A percentile compares a stretch with the other conserved stretches of the same genome.
phyloP scores from a whole-genome alignment of 2,797 vertebrate genomes.

The Bradypus variegatus region DNA sequence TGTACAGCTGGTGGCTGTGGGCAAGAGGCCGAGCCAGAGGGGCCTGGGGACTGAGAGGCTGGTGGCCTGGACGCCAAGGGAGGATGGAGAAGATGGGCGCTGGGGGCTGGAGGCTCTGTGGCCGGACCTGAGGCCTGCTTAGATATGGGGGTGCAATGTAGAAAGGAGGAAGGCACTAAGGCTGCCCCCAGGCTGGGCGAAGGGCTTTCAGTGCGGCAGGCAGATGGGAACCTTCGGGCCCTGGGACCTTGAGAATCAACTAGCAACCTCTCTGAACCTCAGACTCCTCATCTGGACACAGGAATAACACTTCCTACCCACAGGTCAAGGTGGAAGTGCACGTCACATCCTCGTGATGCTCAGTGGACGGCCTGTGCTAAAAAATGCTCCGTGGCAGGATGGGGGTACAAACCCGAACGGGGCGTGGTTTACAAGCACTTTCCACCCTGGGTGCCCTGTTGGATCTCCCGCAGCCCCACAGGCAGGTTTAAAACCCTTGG shows the following conservation, averaged over 20 bases:
- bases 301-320: neutral
- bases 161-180: neutral
- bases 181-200: no score
- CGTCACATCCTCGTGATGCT: neutral
- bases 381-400: neutral
- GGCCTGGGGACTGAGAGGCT: neutral
- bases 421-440: no score
- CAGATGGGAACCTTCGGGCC: neutral
- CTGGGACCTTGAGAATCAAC: neutral
- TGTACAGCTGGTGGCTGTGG: neutral
- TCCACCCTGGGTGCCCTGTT: no score
- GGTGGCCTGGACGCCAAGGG: neutral
- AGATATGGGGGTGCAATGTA: no score
- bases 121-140: neutral
- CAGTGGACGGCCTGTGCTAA: neutral
- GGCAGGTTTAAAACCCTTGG: neutral
- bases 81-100: neutral
- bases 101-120: neutral
- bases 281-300: neutral
- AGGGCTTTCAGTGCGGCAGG: no score
- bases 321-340: neutral
- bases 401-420: no score
- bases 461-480: neutral
- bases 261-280: neutral
- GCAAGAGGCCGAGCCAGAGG: neutral